These are phyloP conservation scores for Pterophyllum scalare DNA, from an alignment of 2,113 vertebrate species.

Conservation along the genomic window DNA sequence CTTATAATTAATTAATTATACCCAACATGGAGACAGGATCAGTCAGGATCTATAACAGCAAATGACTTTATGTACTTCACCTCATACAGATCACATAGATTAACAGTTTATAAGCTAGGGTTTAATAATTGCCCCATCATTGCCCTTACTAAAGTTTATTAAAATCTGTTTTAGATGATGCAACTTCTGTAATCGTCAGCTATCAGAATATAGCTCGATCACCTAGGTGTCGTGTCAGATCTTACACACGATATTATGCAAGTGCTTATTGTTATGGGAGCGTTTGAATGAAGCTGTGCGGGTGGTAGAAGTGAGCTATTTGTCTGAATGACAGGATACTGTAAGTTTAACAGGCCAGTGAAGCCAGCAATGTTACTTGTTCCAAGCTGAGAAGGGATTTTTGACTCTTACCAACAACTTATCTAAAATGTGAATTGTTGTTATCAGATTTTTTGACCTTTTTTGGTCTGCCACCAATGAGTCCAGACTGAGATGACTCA, in stretches of 20 bases:
- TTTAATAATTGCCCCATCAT: not conserved
- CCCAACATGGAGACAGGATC: not conserved
- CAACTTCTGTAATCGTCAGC: not conserved
- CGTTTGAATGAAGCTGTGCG: not conserved
- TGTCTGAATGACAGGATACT: not conserved
- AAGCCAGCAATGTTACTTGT: not conserved
- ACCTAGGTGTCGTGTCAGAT: not conserved
- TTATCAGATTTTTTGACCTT: not conserved
- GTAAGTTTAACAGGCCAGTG: not conserved
- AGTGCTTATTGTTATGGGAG: not conserved
- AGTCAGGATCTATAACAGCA: constrained; percentile 1
- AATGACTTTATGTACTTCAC: not conserved
- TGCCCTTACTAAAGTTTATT: not conserved
- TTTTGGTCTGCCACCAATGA: not conserved
- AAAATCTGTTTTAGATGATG: not conserved
- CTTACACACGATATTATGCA: not conserved
- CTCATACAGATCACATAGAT: not conserved
- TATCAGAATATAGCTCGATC: not conserved
- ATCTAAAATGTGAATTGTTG: not conserved
- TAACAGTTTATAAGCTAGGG: not conserved
- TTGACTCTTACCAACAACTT: not conserved
- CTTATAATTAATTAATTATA: constrained; percentile 3
- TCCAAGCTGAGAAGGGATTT: constrained; percentile 1
- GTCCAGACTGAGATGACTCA: not conserved
- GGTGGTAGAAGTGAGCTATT: not conserved